These are phyloP conservation scores for Pammene aurita DNA, from an alignment of 2,888 invertebrate genomes.

Conservation along the genomic window DNA sequence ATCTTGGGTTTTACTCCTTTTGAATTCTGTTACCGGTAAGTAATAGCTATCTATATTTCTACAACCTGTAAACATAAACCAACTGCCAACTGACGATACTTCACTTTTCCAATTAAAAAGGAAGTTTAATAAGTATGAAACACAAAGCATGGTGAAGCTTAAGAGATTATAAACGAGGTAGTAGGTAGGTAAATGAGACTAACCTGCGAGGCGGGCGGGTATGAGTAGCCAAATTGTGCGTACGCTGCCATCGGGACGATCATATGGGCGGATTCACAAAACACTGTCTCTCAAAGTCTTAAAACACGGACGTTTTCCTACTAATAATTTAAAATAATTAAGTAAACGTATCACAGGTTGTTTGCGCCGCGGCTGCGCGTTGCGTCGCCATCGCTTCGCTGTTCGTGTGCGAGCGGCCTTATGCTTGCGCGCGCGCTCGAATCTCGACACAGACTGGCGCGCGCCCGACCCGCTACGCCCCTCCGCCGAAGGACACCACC, in stretches of 20 bases:
- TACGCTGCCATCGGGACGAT: constrained; percentile 89
- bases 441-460: constrained; percentile 80
- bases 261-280: constrained; percentile 82
- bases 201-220: constrained; percentile 96
- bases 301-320: constrained; percentile 71
- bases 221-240: constrained; percentile 96
- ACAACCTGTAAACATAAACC: too few species aligned
- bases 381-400: constrained; percentile 75
- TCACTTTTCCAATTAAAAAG: background rate
- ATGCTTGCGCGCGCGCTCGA: constrained; percentile 71
- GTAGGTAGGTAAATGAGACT: constrained; percentile 56
- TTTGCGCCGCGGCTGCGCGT: constrained; percentile 76
- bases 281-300: constrained; percentile 81
- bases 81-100: background rate
- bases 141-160: background rate
- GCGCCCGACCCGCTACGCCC: constrained; percentile 76
- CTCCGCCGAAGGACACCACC: constrained; percentile 78
- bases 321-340: constrained; percentile 65
- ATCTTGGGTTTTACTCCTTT: too few species aligned
- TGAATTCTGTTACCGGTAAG: too few species aligned
- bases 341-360: constrained; percentile 76
- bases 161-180: background rate
- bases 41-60: too few species aligned
- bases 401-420: constrained; percentile 64
- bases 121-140: background rate